These are phyloP conservation scores for Misgurnus anguillicaudatus DNA, from an alignment of 2,113 vertebrate genomes.

Conservation along the genomic window DNA sequence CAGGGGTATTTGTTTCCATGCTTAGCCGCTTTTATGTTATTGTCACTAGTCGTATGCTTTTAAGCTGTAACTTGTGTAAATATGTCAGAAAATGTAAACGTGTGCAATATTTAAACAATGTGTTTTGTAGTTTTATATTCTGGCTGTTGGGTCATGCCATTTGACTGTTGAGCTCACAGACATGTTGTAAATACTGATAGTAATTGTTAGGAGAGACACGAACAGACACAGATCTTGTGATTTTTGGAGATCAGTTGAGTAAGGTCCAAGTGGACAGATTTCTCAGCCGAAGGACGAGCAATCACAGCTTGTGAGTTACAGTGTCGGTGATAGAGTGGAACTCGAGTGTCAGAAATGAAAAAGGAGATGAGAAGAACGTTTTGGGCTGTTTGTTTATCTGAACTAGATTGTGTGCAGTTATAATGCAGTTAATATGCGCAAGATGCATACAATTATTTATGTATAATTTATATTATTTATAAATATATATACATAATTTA, in stretches of 20 bases:
- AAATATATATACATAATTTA: too few relatives aligned
- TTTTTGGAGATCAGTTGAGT: conserved; percentile 44
- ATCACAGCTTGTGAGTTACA: conserved; percentile 25
- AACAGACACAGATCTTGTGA: conserved; percentile 37
- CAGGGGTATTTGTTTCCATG: background rate
- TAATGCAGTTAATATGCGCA: background rate
- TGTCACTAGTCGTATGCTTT: conserved; percentile 37
- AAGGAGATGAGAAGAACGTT: background rate
- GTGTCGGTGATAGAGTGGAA: background rate
- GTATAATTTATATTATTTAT: too few relatives aligned
- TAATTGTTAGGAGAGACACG: conserved; percentile 46
- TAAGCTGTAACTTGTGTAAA: background rate
- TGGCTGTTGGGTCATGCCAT: conserved; percentile 50
- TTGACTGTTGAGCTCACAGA: conserved; percentile 44
- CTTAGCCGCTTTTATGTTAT: conserved; percentile 17
- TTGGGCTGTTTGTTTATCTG: conserved; percentile 3
- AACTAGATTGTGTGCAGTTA: background rate
- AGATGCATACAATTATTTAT: too few relatives aligned
- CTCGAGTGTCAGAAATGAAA: background rate
- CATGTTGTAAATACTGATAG: conserved; percentile 57
- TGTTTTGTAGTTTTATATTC: conserved; percentile 50
- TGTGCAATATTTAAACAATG: conserved; percentile 25
- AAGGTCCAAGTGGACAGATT: conserved; percentile 50
- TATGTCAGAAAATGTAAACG: conserved; percentile 20
- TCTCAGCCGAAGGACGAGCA: conserved; percentile 29